These are phyloP conservation scores for Ptychoptera albimana DNA, from an alignment of 2,888 invertebrate species.

Conservation along the genomic window DNA sequence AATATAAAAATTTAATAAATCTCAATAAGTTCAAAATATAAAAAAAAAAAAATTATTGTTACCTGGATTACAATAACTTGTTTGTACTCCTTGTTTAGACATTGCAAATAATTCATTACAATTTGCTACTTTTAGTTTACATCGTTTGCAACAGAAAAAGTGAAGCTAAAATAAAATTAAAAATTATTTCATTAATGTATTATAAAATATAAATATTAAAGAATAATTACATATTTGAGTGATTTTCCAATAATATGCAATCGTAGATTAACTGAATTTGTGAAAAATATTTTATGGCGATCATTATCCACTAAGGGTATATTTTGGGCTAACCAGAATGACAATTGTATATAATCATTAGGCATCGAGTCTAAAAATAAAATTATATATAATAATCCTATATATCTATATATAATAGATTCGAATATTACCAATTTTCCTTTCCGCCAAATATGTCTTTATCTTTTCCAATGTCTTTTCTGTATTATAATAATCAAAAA, in stretches of 20 bases:
- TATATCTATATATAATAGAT: neutral
- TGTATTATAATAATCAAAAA: constrained; percentile 46
- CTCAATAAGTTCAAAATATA: neutral
- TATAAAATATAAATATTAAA: neutral
- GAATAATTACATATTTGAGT: constrained; percentile 18
- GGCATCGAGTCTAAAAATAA: constrained; percentile 36
- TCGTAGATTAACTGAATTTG: constrained; percentile 53
- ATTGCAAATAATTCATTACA: constrained; percentile 61
- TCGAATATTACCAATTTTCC: constrained; percentile 19
- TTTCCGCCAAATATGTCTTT: constrained; percentile 21
- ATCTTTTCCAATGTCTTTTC: constrained; percentile 28
- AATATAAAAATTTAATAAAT: neutral
- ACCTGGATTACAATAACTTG: constrained; percentile 65
- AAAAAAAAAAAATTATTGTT: constrained; percentile 8
- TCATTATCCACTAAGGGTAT: constrained; percentile 50
- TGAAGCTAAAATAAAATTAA: constrained; percentile 27
- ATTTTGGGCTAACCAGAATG: constrained; percentile 69
- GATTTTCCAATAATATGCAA: constrained; percentile 29
- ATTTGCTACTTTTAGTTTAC: constrained; percentile 40
- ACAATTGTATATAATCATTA: constrained; percentile 48
- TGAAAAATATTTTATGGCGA: constrained; percentile 42
- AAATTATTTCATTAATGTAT: neutral
- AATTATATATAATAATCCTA: neutral
- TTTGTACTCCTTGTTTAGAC: constrained; percentile 64
- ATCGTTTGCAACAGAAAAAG: constrained; percentile 39